phyloP scores from a whole-genome alignment of 2,888 invertebrate species.

The Caenorhabditis macrosperma region DNA sequence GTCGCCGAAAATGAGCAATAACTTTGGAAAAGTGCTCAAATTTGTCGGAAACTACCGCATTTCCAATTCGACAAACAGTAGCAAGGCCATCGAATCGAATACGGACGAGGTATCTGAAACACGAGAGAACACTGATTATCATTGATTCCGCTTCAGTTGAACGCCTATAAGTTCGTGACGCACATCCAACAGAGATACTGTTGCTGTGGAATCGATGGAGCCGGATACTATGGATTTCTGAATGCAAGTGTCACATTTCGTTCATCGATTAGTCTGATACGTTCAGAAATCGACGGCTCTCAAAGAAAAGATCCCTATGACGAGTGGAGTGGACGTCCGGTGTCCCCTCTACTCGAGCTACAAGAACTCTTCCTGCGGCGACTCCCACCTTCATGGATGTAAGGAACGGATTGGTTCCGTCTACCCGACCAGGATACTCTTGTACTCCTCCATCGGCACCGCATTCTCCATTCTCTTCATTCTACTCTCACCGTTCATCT shows the following conservation, averaged over 20 bases:
- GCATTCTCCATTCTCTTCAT: conserved; percentile 19
- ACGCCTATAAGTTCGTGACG: neutral
- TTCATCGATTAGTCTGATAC: neutral
- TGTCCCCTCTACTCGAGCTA: conserved; percentile 32
- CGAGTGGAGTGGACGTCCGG: conserved; percentile 2
- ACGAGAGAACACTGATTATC: too few species aligned
- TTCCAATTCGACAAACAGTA: neutral
- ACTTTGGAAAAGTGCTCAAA: conserved; percentile 9
- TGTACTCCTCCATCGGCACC: conserved; percentile 33
- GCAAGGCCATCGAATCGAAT: too few species aligned
- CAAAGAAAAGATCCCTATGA: conserved; percentile 8
- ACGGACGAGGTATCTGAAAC: too few species aligned
- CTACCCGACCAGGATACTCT: conserved; percentile 23
- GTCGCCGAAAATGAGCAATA: neutral
- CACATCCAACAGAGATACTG: conserved; percentile 43
- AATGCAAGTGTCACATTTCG: conserved; percentile 5
- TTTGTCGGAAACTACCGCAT: neutral
- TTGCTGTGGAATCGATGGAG: conserved; percentile 45
- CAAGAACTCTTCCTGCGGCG: conserved; percentile 33
- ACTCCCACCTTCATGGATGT: conserved; percentile 22
- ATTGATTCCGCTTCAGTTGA: conserved; percentile 16
- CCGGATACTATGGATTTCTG: conserved; percentile 17
- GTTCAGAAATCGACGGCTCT: conserved; percentile 19
- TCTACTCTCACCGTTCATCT: conserved; percentile 19
- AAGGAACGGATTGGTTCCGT: conserved; percentile 12